phyloP scores from a whole-genome alignment of 2,888 invertebrate genomes.

The Oxycera nigricornis region DNA sequence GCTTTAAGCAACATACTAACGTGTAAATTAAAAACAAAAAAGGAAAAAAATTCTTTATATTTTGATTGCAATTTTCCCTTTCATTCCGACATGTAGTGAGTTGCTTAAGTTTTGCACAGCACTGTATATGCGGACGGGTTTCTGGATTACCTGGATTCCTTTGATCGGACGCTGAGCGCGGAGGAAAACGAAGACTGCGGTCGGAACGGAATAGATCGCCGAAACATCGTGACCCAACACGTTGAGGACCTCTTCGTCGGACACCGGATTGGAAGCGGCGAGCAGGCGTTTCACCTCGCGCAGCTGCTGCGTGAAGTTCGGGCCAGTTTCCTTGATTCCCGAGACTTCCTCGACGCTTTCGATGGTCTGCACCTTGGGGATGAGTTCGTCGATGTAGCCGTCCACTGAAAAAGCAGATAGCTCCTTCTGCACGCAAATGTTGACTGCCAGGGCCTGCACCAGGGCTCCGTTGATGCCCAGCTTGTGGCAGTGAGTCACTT shows the following conservation, averaged over 20 bases:
- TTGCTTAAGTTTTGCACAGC: too few species aligned
- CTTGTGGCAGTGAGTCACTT: slow-evolving; percentile 70
- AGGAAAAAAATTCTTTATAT: background rate
- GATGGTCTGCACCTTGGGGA: slow-evolving; percentile 64
- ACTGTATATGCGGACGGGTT: too few species aligned
- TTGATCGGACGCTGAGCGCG: slow-evolving; percentile 64
- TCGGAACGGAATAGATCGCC: slow-evolving; percentile 75
- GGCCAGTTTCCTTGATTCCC: slow-evolving; percentile 59
- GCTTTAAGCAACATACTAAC: too few species aligned
- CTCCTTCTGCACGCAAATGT: slow-evolving; percentile 64
- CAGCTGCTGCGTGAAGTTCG: slow-evolving; percentile 66
- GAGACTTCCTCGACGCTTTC: slow-evolving; percentile 58
- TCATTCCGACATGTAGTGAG: too few species aligned
- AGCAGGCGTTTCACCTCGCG: slow-evolving; percentile 64
- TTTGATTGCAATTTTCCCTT: too few species aligned
- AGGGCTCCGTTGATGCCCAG: slow-evolving; percentile 67
- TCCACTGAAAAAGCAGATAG: slow-evolving; percentile 63
- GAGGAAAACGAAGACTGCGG: slow-evolving; percentile 75
- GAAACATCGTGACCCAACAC: slow-evolving; percentile 68
- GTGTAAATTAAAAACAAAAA: too few species aligned
- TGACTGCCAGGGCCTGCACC: slow-evolving; percentile 67
- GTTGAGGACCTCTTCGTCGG: slow-evolving; percentile 64
- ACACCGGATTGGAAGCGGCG: slow-evolving; percentile 58
- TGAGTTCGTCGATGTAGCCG: slow-evolving; percentile 64
- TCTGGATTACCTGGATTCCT: slow-evolving; percentile 61